These are phyloP conservation scores for Tethea ocularis DNA, from an alignment of 2,888 invertebrate genomes.

Conservation along the genomic window DNA sequence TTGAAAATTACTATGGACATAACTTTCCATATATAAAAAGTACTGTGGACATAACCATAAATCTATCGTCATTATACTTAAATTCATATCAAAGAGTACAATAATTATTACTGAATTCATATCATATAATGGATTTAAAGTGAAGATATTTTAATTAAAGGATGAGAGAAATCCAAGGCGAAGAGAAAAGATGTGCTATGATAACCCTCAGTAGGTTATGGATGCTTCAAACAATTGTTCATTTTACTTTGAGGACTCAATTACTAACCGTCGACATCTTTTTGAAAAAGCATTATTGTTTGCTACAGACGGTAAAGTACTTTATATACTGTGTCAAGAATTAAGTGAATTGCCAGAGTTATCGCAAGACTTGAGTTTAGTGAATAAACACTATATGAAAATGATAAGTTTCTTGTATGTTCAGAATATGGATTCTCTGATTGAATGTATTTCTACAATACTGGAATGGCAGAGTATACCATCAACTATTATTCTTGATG, in stretches of 20 bases:
- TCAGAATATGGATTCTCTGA: constrained; percentile 53
- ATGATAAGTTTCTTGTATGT: constrained; percentile 76
- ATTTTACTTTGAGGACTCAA: constrained; percentile 53
- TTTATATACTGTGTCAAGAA: constrained; percentile 68
- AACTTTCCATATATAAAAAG: no score
- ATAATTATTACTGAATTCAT: no score
- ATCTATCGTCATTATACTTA: no score
- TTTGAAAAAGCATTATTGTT: constrained; percentile 62
- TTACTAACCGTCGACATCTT: constrained; percentile 58
- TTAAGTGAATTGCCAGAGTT: constrained; percentile 68
- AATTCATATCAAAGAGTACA: no score
- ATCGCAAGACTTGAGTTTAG: constrained; percentile 60
- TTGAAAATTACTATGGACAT: no score
- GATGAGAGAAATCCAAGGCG: no score
- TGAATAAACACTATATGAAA: constrained; percentile 70
- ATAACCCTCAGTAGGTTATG: not conserved
- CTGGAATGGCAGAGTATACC: constrained; percentile 71
- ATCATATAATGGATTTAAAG: no score
- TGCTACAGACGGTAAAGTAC: constrained; percentile 66
- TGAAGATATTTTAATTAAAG: no score
- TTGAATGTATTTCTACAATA: constrained; percentile 63
- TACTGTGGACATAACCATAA: no score
- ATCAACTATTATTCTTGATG: constrained; percentile 67
- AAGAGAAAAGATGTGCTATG: not conserved
- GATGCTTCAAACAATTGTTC: constrained; percentile 28